These are phyloP conservation scores for Ruditapes philippinarum DNA, from an alignment of 1,140 invertebrate genomes.

Conservation along the genomic window DNA sequence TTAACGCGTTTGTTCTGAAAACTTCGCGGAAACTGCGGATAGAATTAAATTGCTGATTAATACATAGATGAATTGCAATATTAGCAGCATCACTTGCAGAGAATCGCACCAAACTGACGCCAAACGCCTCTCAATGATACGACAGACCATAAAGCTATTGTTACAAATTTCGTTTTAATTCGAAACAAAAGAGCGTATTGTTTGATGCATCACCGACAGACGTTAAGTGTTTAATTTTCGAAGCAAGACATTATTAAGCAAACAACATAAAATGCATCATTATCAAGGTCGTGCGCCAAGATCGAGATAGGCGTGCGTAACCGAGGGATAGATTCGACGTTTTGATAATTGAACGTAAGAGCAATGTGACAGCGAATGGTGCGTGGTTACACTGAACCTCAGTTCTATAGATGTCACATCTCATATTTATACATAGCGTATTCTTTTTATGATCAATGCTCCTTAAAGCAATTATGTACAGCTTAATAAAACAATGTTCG, in stretches of 20 bases:
- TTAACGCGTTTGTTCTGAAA: not conserved
- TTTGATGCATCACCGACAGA: slow-evolving; percentile 12
- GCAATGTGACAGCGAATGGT: too few relatives aligned
- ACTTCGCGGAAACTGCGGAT: not conserved
- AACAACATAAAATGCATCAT: not conserved
- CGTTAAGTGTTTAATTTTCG: slow-evolving; percentile 4
- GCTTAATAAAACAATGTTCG: not conserved
- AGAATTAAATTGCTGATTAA: not conserved
- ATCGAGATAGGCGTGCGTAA: slow-evolving; percentile 16
- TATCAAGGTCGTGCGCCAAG: slow-evolving; percentile 29
- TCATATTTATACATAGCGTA: not conserved
- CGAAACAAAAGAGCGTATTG: slow-evolving; percentile 39
- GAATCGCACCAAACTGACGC: not conserved
- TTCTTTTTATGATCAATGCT: not conserved
- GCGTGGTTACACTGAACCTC: too few relatives aligned
- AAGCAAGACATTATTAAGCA: slow-evolving; percentile 7
- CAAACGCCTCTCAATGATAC: not conserved
- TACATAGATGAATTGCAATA: not conserved
- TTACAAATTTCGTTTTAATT: not conserved
- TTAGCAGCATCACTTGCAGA: not conserved
- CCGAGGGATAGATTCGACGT: slow-evolving; percentile 18
- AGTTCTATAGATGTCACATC: too few relatives aligned
- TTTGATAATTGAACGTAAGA: slow-evolving; percentile 14
- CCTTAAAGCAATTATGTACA: slow-evolving; percentile 18
- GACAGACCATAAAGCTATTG: not conserved